These are phyloP conservation scores for Heterotilapia buettikoferi DNA, from an alignment of 2,113 vertebrate genomes.

Conservation along the genomic window DNA sequence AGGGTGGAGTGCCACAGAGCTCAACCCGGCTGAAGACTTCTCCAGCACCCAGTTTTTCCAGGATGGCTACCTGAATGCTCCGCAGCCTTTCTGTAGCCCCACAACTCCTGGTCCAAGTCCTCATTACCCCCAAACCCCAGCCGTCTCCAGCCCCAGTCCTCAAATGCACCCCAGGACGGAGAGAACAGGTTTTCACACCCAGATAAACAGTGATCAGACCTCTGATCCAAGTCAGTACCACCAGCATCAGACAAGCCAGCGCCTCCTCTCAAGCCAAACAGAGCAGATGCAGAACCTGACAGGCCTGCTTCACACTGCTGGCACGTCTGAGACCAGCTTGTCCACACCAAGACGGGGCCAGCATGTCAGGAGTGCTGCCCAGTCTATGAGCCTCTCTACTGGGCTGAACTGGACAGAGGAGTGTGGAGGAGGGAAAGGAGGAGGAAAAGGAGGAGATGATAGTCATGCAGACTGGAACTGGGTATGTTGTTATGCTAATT, in stretches of 20 bases:
- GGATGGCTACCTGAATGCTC: background rate
- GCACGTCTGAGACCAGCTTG: background rate
- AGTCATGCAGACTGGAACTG: background rate
- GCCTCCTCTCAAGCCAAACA: background rate
- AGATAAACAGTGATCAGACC: background rate
- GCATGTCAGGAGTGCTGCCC: background rate
- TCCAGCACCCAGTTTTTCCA: background rate
- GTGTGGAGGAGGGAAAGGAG: background rate
- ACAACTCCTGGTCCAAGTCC: slow-evolving; percentile 41
- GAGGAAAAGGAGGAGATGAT: background rate
- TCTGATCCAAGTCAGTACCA: background rate
- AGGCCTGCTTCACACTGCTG: background rate
- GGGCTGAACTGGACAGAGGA: background rate
- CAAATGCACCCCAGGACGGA: background rate
- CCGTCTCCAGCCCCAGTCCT: background rate
- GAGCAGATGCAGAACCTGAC: background rate
- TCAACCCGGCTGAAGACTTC: background rate
- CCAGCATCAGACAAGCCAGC: background rate
- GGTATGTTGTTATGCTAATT: background rate
- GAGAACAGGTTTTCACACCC: background rate
- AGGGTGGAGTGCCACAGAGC: slow-evolving; percentile 13
- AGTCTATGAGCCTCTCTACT: background rate
- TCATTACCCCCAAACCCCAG: slow-evolving; percentile 33
- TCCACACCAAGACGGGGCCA: background rate
- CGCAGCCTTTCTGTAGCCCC: slow-evolving; percentile 35